Percentiles rank a stretch among this genome's conserved stretches.
These are phyloP conservation scores for Ptychochromis oligacanthus DNA, from an alignment of 2,113 vertebrate genomes.

Conservation along the genomic window DNA sequence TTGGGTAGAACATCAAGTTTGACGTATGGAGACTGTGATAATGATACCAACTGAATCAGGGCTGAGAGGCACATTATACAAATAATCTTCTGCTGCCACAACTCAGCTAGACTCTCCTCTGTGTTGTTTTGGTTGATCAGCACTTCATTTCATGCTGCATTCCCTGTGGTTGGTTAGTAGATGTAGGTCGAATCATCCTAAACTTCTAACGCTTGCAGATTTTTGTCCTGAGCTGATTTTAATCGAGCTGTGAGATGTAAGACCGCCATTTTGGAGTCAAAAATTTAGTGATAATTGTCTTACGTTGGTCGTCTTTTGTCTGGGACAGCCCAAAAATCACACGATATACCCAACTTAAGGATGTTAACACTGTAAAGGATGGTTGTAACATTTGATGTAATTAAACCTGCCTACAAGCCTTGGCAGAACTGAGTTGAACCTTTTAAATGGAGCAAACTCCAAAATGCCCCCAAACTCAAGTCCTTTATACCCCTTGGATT, in stretches of 20 bases:
- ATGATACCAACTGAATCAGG: background rate
- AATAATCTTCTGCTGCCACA: background rate
- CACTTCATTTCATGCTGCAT: too few relatives aligned
- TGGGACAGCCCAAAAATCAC: background rate
- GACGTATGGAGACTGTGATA: background rate
- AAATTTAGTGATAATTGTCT: background rate
- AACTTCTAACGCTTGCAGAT: background rate
- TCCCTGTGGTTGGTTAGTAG: background rate
- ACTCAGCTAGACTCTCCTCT: too few relatives aligned
- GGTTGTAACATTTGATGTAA: background rate
- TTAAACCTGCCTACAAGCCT: background rate
- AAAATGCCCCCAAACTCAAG: rapidly evolving
- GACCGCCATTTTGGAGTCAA: rapidly evolving
- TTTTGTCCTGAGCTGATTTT: too few relatives aligned
- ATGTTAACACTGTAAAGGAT: background rate
- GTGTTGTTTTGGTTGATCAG: too few relatives aligned
- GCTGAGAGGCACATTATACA: background rate
- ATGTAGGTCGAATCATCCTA: background rate
- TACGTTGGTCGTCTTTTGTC: background rate
- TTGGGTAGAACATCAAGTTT: background rate
- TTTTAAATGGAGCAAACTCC: too few relatives aligned
- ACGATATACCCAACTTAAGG: background rate
- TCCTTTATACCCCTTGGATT: background rate
- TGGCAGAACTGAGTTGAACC: rapidly evolving
- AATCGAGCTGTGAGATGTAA: background rate